Base-by-base conservation (phyloP, 2,888 invertebrate species). In the Entomobrya proxima region DNA sequence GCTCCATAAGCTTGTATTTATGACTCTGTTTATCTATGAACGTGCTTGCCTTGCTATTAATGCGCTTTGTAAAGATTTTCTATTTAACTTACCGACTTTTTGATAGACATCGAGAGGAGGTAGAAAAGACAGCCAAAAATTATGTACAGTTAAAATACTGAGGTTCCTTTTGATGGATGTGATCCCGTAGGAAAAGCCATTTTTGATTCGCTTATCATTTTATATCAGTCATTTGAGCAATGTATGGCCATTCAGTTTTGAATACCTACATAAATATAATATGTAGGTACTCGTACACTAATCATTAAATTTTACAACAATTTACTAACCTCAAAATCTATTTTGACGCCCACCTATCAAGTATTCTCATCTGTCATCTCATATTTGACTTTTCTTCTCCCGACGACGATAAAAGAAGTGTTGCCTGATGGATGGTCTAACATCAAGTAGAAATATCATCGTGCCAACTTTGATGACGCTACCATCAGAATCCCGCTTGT, bases 281-380 rank as follows among this genome's bases (percentile, higher is more conserved):
- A n/a, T n/a, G n/a, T n/a, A n/a, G n/a, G n/a, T n/a, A 79, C 21
- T 52, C 55, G 44, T 58, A 61, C 30, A 81, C 44, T 75, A 75
- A 77, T 84, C 76, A 84, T 55, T 75, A 81, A 83, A 47, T 40
- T 77, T 84, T 69, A 84, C 72, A 67, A 47, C 77, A 84, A 37
- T 55, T n/a, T n/a, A 84, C 69, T 84, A 84, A 84, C 83, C 83
- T 58, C 75, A 84, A 84, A 82, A 84, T 37, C 55, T 77, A 77
- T 76, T 83, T 84, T 77, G 83, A 84, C 83, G 77, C 77, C 77
- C 83, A 84, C 77, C 83, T 77, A 77, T 84, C 77, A 84, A 72
- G 67, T 52, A 40, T 27, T 30, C 74, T 84, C 76, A 84, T 84
- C 83, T 84, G 76, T 84, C 83, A 84, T 84, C 72, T 76, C 67